phyloP scores from a whole-genome alignment of 1,140 invertebrate species.

The Halyomorpha halys region DNA sequence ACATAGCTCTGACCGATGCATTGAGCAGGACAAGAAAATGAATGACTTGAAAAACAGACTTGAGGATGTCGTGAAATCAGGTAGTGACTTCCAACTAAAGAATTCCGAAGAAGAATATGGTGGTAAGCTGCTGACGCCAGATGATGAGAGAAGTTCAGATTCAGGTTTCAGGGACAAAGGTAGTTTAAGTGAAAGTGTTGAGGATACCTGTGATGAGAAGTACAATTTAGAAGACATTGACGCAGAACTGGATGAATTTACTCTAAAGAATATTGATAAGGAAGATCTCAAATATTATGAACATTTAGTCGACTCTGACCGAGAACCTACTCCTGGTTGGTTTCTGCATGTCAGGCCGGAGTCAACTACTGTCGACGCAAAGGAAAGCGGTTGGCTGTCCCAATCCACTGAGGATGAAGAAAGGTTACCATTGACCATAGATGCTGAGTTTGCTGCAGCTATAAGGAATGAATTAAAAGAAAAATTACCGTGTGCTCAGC shows the following conservation, averaged over 20 bases:
- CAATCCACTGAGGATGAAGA: conserved; percentile 33
- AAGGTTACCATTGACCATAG: conserved; percentile 45
- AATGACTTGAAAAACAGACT: conserved; percentile 31
- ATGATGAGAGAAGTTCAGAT: conserved; percentile 44
- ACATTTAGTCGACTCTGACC: conserved; percentile 18
- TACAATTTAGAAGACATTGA: conserved; percentile 37
- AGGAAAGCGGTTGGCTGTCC: conserved; percentile 35
- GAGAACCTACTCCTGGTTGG: conserved; percentile 35
- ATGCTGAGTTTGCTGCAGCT: conserved; percentile 58
- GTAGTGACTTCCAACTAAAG: conserved; percentile 24
- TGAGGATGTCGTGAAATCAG: conserved; percentile 29
- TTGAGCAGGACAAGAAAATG: conserved; percentile 29
- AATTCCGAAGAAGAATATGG: conserved; percentile 39
- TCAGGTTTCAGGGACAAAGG: conserved; percentile 44
- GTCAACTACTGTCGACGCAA: conserved; percentile 22
- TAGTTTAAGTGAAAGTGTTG: conserved; percentile 34
- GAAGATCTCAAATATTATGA: conserved; percentile 24
- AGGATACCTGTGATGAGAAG: conserved; percentile 42
- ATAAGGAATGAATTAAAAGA: conserved; percentile 56
- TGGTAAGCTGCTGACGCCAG: conserved; percentile 41
- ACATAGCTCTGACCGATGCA: conserved; percentile 22
- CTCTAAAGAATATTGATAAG: conserved; percentile 14
- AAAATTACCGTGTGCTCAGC: conserved; percentile 53
- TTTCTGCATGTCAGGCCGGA: conserved; percentile 35
- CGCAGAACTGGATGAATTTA: conserved; percentile 33